Evolutionary conservation across 2,888 invertebrate species (phyloP).

Genomic region (Folsomia candida): DNA sequence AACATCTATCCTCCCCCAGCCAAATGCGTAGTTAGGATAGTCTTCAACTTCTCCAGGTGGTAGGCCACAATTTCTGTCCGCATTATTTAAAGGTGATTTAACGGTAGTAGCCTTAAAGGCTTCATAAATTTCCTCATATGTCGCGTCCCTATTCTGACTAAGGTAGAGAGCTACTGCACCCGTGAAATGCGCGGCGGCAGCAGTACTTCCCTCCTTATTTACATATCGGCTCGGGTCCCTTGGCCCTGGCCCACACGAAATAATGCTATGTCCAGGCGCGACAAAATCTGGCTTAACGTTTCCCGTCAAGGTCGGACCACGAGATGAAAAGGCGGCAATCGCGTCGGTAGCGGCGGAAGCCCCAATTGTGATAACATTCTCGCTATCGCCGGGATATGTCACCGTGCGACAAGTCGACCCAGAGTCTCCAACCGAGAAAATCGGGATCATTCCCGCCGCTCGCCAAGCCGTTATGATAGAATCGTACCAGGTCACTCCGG

Average conservation of each 20-base stretch:
- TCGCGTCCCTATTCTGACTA: neutral
- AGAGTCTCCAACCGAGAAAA: neutral
- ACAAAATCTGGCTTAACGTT: neutral
- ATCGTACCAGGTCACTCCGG: neutral
- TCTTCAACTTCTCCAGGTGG: neutral
- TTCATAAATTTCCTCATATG: neutral
- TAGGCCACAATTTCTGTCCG: neutral
- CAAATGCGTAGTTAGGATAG: neutral
- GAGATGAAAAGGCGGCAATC: neutral
- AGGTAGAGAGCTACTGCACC: neutral
- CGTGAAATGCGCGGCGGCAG: neutral
- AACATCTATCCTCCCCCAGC: neutral
- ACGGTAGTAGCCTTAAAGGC: neutral
- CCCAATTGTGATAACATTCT: neutral
- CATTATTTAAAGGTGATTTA: neutral
- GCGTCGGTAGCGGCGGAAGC: neutral
- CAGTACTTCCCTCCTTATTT: neutral
- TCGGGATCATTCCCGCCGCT: neutral
- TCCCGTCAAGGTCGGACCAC: neutral
- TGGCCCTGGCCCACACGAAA: neutral
- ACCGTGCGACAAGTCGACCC: neutral
- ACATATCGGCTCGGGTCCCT: neutral
- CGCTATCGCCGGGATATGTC: neutral
- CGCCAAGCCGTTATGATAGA: neutral
- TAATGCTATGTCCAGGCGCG: neutral